Percentiles rank a stretch among this genome's conserved stretches.
Conservation (phyloP, 2,797 vertebrate genomes). For the Otolemur crassicaudatus region DNA sequence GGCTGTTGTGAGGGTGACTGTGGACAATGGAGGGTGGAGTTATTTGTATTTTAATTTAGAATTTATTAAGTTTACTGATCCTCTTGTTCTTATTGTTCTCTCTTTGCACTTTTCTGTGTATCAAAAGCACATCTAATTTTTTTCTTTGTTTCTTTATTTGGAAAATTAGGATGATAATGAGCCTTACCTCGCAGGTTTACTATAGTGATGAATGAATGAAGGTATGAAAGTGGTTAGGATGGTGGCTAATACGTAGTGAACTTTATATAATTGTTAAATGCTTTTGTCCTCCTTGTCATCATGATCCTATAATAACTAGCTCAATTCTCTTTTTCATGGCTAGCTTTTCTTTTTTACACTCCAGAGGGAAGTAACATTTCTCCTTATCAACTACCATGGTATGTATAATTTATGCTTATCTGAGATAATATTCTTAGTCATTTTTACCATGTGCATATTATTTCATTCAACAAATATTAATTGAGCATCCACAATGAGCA, state of each 20-base stretch:
- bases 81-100: neutral
- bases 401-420: neutral
- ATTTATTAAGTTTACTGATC: neutral
- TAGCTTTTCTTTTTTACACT: neutral
- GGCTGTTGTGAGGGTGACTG: neutral
- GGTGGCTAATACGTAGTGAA: neutral
- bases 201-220: neutral
- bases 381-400: neutral
- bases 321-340: neutral
- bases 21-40: neutral
- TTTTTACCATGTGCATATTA: neutral
- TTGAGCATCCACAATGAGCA: neutral
- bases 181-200: neutral
- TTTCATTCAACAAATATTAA: neutral
- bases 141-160: neutral
- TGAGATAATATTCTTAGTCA: neutral
- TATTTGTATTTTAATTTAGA: neutral
- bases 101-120: neutral
- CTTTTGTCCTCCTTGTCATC: neutral
- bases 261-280: neutral
- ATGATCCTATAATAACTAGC: neutral
- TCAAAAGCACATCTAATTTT: neutral
- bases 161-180: neutral
- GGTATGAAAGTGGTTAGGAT: neutral
- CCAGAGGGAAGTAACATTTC: neutral